Percentiles rank a stretch among this genome's conserved stretches.
These are phyloP conservation scores for Gymnogyps californianus DNA, from an alignment of 2,113 vertebrate genomes.

Conservation along the genomic window DNA sequence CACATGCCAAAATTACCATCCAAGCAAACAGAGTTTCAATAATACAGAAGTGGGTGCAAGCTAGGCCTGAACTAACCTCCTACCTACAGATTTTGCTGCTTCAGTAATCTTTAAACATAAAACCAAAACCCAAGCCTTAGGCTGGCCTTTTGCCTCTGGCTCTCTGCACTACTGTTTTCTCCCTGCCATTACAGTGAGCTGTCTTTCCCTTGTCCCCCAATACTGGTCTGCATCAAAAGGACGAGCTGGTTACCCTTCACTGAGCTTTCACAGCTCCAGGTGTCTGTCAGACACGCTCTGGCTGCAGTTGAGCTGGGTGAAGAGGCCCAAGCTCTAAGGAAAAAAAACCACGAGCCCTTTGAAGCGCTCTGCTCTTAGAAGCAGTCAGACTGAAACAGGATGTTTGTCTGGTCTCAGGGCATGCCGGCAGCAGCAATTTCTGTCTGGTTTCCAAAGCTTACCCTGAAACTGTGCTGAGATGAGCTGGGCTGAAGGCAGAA, in stretches of 20 bases:
- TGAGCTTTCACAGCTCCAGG: background rate
- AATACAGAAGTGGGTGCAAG: background rate
- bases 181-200: background rate
- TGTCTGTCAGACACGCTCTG: background rate
- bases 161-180: background rate
- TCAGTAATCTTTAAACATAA: background rate
- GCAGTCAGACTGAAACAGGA: slow-evolving; percentile 30
- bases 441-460: background rate
- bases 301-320: background rate
- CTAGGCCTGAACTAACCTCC: background rate
- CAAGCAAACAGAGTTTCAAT: background rate
- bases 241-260: background rate
- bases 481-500: background rate
- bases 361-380: background rate
- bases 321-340: background rate
- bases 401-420: background rate
- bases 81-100: background rate
- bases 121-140: background rate
- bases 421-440: background rate
- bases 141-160: background rate
- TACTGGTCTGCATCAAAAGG: background rate
- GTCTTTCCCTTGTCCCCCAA: background rate
- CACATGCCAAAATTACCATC: background rate
- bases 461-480: background rate
- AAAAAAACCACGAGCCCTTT: background rate